Conservation (phyloP, 2,797 vertebrate genomes). For the Enteromius treurensis region DNA sequence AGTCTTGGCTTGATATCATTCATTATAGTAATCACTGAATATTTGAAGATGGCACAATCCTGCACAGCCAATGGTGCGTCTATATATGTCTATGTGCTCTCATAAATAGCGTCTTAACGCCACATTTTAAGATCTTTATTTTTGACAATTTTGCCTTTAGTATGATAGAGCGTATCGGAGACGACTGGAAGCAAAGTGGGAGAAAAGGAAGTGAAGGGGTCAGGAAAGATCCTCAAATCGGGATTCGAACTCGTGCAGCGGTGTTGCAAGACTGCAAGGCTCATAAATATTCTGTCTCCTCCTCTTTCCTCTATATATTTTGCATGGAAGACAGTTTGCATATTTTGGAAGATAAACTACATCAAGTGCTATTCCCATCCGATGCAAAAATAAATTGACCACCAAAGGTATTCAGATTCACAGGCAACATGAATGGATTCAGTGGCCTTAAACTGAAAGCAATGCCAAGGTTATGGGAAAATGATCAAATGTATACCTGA, state of each 20-base stretch:
- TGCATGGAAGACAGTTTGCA: conserved; percentile 31
- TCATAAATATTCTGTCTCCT: background rate
- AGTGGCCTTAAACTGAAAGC: background rate
- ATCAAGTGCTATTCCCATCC: conserved; percentile 1
- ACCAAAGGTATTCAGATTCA: conserved; percentile 1
- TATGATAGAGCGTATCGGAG: background rate
- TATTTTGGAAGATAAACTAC: conserved; percentile 24
- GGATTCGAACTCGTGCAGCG: background rate
- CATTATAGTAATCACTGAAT: no score
- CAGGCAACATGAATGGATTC: background rate
- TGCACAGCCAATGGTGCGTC: no score
- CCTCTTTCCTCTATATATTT: conserved; percentile 26
- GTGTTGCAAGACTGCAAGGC: background rate
- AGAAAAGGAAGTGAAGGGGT: no score
- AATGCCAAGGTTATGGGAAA: background rate
- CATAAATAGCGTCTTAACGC: no score
- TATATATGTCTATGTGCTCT: no score
- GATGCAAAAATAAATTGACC: background rate
- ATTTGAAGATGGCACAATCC: no score
- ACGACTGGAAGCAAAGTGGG: background rate
- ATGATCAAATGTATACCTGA: background rate
- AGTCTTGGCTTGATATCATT: no score
- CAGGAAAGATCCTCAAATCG: background rate
- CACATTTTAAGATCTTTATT: no score
- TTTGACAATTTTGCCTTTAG: background rate